Percentiles rank a stretch among this genome's conserved stretches.
phyloP scores from a whole-genome alignment of 2,888 invertebrate genomes.

The Timandra comae region DNA sequence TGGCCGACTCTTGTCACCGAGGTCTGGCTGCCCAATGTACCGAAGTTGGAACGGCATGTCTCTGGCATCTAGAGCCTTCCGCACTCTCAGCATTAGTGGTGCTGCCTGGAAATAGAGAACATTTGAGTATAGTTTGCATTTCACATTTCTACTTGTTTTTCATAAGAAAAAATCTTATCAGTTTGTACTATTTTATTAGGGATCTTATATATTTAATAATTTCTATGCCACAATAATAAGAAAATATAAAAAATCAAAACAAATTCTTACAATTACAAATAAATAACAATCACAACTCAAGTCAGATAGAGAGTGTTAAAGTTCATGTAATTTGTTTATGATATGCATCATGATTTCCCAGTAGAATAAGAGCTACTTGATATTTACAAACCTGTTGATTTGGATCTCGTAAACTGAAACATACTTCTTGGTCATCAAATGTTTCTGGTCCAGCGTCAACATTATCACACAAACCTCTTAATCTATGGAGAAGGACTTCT shows the following conservation, averaged over 20 bases:
- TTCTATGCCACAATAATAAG: too few relatives aligned
- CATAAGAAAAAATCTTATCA: too few relatives aligned
- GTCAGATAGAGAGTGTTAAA: too few relatives aligned
- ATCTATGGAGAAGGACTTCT: constrained; percentile 91
- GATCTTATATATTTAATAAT: too few relatives aligned
- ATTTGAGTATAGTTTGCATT: too few relatives aligned
- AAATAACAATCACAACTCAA: background rate
- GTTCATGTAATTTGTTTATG: too few relatives aligned
- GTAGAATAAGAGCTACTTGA: too few relatives aligned
- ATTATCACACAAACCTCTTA: constrained; percentile 95
- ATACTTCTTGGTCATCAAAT: constrained; percentile 96
- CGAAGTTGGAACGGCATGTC: constrained; percentile 93
- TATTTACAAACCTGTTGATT: constrained; percentile 79
- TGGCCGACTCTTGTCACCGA: constrained; percentile 91
- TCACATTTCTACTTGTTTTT: too few relatives aligned
- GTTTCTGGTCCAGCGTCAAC: constrained; percentile 93
- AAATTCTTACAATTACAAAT: constrained; percentile 1
- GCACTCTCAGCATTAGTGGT: constrained; percentile 86
- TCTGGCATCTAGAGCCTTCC: constrained; percentile 88
- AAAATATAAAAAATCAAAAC: too few relatives aligned
- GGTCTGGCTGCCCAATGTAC: constrained; percentile 93
- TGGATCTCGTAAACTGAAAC: constrained; percentile 85
- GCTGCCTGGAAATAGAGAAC: constrained; percentile 73
- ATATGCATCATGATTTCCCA: too few relatives aligned
- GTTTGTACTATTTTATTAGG: too few relatives aligned